A percentile compares a stretch with the other conserved stretches of the same genome.
Evolutionary conservation across 2,797 vertebrate genomes (phyloP).

Genomic region (Psittacula echo): DNA sequence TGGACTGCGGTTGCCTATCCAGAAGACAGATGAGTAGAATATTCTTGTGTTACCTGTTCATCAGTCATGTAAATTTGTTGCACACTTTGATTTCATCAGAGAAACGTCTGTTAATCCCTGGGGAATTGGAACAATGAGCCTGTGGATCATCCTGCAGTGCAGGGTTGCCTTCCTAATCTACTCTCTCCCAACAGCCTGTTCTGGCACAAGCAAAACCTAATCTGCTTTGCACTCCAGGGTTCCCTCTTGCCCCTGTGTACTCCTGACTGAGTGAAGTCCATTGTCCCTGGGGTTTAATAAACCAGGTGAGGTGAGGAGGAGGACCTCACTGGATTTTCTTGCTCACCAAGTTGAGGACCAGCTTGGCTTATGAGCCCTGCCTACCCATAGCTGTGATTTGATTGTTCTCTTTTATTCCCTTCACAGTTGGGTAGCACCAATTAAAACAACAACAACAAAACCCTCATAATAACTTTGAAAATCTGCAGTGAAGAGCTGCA

Average conservation of each 20-base stretch:
- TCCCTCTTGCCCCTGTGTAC: background rate
- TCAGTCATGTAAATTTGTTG: slow-evolving; percentile 5
- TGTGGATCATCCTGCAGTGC: background rate
- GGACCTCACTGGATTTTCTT: background rate
- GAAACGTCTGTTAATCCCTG: background rate
- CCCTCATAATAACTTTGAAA: background rate
- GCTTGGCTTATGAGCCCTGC: background rate
- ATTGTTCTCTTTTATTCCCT: slow-evolving; percentile 14
- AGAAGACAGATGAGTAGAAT: background rate
- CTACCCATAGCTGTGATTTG: background rate
- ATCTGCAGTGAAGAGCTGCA: background rate
- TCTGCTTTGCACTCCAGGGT: background rate
- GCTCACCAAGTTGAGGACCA: background rate
- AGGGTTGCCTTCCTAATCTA: background rate
- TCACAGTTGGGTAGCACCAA: background rate
- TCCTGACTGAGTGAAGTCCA: background rate
- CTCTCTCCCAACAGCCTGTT: background rate
- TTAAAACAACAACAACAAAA: background rate
- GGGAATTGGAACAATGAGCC: background rate
- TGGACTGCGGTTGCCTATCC: background rate
- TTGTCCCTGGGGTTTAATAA: background rate
- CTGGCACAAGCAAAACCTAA: background rate
- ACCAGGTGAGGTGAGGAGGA: background rate
- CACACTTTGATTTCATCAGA: background rate
- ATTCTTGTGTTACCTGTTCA: background rate